Conservation (phyloP, 1,140 invertebrate genomes). For the Homalodisca vitripennis region DNA sequence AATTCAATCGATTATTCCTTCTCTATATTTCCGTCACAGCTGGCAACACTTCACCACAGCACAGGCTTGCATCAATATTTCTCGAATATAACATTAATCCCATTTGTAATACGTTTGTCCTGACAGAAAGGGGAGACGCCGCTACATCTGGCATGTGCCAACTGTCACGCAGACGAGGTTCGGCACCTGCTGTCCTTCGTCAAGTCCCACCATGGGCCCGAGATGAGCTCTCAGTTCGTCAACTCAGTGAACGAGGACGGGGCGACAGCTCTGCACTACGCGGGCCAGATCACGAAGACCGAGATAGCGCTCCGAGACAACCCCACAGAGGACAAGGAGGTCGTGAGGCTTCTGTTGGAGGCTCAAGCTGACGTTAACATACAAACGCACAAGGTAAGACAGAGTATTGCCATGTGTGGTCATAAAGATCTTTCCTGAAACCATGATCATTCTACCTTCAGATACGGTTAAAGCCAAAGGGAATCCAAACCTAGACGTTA, state of each 20-base stretch:
- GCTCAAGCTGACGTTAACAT: conserved; percentile 85
- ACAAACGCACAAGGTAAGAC: conserved; percentile 69
- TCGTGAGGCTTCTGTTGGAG: conserved; percentile 84
- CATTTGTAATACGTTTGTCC: too few species aligned
- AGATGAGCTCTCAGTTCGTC: conserved; percentile 70
- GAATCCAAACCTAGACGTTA: too few species aligned
- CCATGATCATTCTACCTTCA: too few species aligned
- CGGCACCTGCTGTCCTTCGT: conserved; percentile 82
- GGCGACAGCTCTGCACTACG: conserved; percentile 90
- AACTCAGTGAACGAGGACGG: conserved; percentile 87
- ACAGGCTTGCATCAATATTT: too few species aligned
- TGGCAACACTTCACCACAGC: too few species aligned
- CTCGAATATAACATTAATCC: too few species aligned
- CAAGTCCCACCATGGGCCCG: conserved; percentile 67
- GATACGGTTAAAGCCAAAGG: too few species aligned
- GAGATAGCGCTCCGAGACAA: conserved; percentile 67
- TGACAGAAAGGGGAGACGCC: conserved; percentile 94
- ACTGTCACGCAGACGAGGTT: conserved; percentile 84
- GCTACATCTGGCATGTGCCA: conserved; percentile 84
- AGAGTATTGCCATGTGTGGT: too few species aligned
- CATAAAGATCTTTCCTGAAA: too few species aligned
- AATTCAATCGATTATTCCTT: too few species aligned
- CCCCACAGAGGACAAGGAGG: conserved; percentile 83
- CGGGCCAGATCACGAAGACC: conserved; percentile 68
- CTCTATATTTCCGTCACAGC: too few species aligned